Base-by-base conservation (phyloP, 1,140 invertebrate species). In the Drosophila aff. region DNA sequence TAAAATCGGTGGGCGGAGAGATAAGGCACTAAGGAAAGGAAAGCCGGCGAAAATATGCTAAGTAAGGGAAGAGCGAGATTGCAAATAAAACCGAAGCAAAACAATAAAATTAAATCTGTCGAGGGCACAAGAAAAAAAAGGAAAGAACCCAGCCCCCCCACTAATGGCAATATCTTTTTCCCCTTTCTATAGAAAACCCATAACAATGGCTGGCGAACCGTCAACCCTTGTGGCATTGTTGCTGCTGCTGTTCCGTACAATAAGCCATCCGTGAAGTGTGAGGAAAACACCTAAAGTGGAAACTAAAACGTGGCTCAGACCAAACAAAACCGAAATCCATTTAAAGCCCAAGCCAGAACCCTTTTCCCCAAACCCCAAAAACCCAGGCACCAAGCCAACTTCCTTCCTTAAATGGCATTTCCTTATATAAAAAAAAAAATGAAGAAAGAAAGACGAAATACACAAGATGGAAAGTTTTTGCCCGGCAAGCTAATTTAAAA, bases 31-130 rank as follows among this genome's bases (percentile, higher is more conserved):
- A 23, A 1, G 49, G 10, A 15, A 21, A 1, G 21, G n/a, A 55
- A 28, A 41, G 44, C 33, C 21, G 46, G 26, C 53, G 53, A 61
- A 67, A 74, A 79, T 76, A 76, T 80, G 83, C 62, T 66, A 71
- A 79, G 58, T 49, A 62, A 73, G 68, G 58, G n/a, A 75, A 77
- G 61, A 89, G 33, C 52, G 57, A 82, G 79, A 77, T 75, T 77
- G 84, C 67, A 52, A 79, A 79, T 68, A 91, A 79, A 91, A 80
- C 60, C 61, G 47, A 68, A 55, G 79, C 81, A 90, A 91, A 89
- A 91, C 84, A 91, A 91, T 91, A 89, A 91, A 91, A 91, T 91
- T 91, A 91, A 91, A 91, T 91, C 83, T 82, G 69, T 82, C 76
- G 68, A 55, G 52, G 57, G 59, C 43, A 60, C 76, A 67, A 58